Conservation (phyloP, 1,140 invertebrate species). For the Caenorhabditis latens region DNA sequence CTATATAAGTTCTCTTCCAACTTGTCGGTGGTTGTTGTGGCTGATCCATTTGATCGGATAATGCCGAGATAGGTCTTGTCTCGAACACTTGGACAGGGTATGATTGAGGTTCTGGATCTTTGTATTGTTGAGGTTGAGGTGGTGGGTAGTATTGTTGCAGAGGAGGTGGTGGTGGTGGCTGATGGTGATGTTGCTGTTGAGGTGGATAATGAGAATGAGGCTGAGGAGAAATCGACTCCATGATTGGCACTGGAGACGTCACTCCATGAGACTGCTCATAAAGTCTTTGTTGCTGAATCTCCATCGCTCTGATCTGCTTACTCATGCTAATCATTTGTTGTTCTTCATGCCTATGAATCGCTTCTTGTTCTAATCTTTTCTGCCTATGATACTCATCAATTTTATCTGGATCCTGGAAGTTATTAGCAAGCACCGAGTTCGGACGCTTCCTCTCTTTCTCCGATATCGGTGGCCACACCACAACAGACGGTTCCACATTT, state of each 20-base stretch:
- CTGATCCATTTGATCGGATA: slow-evolving; percentile 59
- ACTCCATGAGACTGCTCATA: slow-evolving; percentile 65
- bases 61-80: slow-evolving; percentile 74
- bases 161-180: slow-evolving; percentile 3
- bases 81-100: slow-evolving; percentile 71
- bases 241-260: slow-evolving; percentile 62
- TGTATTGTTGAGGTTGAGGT: neutral
- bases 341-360: slow-evolving; percentile 68
- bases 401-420: slow-evolving; percentile 73
- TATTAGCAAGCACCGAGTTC: slow-evolving; percentile 65
- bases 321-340: slow-evolving; percentile 64
- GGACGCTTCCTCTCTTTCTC: slow-evolving; percentile 64
- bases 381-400: slow-evolving; percentile 73
- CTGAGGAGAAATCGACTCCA: slow-evolving; percentile 53
- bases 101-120: slow-evolving; percentile 4
- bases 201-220: neutral
- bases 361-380: slow-evolving; percentile 71
- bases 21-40: slow-evolving; percentile 54
- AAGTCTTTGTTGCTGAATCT: slow-evolving; percentile 71
- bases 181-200: neutral
- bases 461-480: slow-evolving; percentile 73
- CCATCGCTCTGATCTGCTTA: slow-evolving; percentile 71
- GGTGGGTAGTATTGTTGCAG: slow-evolving; percentile 2
- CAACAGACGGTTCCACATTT: slow-evolving; percentile 66
- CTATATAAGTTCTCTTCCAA: slow-evolving; percentile 75